phyloP scores from a whole-genome alignment of 2,113 vertebrate genomes.

The Sceloporus tristichus region DNA sequence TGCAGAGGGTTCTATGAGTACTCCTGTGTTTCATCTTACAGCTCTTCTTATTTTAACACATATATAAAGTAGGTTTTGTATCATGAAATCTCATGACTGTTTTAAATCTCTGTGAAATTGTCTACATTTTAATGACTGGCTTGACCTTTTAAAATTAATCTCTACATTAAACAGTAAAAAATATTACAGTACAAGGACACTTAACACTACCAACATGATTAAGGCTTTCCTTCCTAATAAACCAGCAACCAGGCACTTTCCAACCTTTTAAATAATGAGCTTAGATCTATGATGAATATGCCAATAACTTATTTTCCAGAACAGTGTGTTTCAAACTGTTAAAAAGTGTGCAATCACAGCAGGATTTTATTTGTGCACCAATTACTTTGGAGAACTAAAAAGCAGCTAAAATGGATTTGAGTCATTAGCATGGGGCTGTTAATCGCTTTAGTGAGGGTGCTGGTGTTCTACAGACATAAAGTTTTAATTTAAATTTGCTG shows the following conservation, averaged over 20 bases:
- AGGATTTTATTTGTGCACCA: slow-evolving; percentile 66
- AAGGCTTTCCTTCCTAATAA: slow-evolving; percentile 66
- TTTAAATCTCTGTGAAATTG: slow-evolving; percentile 65
- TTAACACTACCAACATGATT: slow-evolving; percentile 66
- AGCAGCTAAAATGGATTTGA: slow-evolving; percentile 69
- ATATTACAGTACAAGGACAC: slow-evolving; percentile 64
- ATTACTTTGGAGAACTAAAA: slow-evolving; percentile 68
- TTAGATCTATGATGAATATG: slow-evolving; percentile 59
- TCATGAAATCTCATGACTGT: slow-evolving; percentile 64
- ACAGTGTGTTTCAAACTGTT: slow-evolving; percentile 64
- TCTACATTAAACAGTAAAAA: slow-evolving; percentile 56
- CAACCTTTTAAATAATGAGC: slow-evolving; percentile 66
- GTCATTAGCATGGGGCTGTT: slow-evolving; percentile 68
- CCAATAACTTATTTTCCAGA: slow-evolving; percentile 65
- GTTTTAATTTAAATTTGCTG: slow-evolving; percentile 42
- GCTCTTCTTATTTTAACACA: slow-evolving; percentile 1
- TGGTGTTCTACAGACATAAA: slow-evolving; percentile 58
- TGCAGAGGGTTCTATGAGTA: neutral
- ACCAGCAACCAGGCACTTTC: slow-evolving; percentile 55
- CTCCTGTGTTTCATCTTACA: neutral
- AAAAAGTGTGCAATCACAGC: slow-evolving; percentile 53
- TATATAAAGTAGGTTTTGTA: slow-evolving; percentile 50
- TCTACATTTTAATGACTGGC: slow-evolving; percentile 57
- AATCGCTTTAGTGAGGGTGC: slow-evolving; percentile 47
- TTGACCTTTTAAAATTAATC: slow-evolving; percentile 56